phyloP scores from a whole-genome alignment of 2,797 vertebrate species.

The Myotis planiceps region DNA sequence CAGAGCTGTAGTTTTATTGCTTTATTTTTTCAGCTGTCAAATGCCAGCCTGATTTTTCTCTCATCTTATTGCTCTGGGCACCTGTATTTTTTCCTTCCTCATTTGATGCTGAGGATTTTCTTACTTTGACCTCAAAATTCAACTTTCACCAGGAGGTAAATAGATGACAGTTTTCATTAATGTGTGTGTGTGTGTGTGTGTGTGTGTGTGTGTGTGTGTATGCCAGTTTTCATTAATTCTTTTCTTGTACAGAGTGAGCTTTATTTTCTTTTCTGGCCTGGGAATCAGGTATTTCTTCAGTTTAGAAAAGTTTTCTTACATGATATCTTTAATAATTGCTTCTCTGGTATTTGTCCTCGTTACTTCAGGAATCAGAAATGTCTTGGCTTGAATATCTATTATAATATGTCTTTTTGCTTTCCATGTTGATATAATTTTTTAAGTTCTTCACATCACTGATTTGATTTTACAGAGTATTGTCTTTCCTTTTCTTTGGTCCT shows the following conservation, averaged over 20 bases:
- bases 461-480: not conserved
- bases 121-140: not conserved
- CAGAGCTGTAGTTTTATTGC: not conserved
- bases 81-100: not conserved
- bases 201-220: not conserved
- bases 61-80: not conserved
- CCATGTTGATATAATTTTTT: not conserved
- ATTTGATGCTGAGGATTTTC: not conserved
- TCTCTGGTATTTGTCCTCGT: not conserved
- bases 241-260: not conserved
- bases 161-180: not conserved
- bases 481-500: not conserved
- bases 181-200: not conserved
- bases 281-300: not conserved
- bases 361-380: not conserved
- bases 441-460: not conserved
- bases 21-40: not conserved
- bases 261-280: not conserved
- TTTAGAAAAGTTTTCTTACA: slow-evolving; percentile 1
- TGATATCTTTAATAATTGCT: not conserved
- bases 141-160: not conserved
- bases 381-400: not conserved
- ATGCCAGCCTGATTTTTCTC: not conserved
- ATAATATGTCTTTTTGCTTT: not conserved
- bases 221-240: not conserved